Base-by-base conservation (phyloP, 2,888 invertebrate genomes). In the Mycogona germanica region DNA sequence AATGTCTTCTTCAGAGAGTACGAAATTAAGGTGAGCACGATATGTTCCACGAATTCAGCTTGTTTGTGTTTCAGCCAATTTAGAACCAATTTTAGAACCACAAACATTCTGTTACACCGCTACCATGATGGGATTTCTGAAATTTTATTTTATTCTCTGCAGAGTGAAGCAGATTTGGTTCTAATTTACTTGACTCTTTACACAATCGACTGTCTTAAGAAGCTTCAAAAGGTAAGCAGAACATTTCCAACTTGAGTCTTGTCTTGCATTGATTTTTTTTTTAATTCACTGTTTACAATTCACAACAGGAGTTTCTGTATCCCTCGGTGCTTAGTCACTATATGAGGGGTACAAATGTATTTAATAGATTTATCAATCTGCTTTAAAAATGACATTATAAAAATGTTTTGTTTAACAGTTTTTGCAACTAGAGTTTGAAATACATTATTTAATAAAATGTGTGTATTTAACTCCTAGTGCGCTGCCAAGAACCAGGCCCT, bases 1-100 rank as follows among this genome's bases (percentile, higher is more conserved):
- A 98, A 98, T 74, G 95, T 98, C 0, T 98, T 98, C 73, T 99
- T 98, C 70, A 81, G 96, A 62, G 96, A 93, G 32, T 98, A 96
- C 71, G 97, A 98, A 76, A 93, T 98, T 57, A 96, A 96, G 80
- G 91, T n/a, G n/a, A n/a, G n/a, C n/a, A n/a, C n/a, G n/a, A n/a
- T n/a, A n/a, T n/a, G n/a, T 89, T 72, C 62, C 17, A 45, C 42
- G 9, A 12, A 46, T 7, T 7, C 42, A 42, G 14, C 7, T 6
- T 49, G 12, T 12, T 49, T 14, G 26, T 25, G 19, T 17, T 38
- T n/a, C n/a, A 49, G 4, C 21, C 38, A 37, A n/a, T 40, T 14
- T 40, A 7, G 25, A n/a, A 49, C 38, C 23, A 48, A 47, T 14
- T 55, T 42, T 19, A 38, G 9, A 21, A 9, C 14, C 25, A 2